Evolutionary conservation across 2,888 invertebrate genomes (phyloP).

Genomic region (Rhyacophila evoluta): DNA sequence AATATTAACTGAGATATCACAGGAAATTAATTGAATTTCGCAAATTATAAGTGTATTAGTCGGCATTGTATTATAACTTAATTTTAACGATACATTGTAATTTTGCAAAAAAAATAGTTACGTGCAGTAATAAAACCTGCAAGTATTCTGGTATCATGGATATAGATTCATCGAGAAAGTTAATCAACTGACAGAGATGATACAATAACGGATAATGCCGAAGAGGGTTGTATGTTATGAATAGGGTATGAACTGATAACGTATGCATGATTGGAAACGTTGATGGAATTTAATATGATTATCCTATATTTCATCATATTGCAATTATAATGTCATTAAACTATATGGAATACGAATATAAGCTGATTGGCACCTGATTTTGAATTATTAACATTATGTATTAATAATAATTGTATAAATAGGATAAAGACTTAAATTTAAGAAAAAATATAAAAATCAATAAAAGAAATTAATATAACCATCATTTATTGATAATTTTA

Average conservation of each 20-base stretch:
- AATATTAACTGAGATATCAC: too few species aligned
- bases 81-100: too few species aligned
- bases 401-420: neutral
- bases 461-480: too few species aligned
- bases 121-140: neutral
- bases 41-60: too few species aligned
- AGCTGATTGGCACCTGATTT: neutral
- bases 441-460: too few species aligned
- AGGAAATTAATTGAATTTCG: too few species aligned
- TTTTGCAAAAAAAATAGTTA: too few species aligned
- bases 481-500: too few species aligned
- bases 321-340: neutral
- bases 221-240: neutral
- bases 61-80: too few species aligned
- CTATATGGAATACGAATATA: neutral
- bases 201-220: neutral
- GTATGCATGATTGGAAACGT: neutral
- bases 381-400: neutral
- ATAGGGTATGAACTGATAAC: conserved; percentile 3
- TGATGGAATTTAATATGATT: neutral
- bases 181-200: neutral
- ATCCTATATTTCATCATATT: conserved; percentile 2
- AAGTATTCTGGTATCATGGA: neutral
- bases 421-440: too few species aligned
- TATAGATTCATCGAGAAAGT: neutral